These are phyloP conservation scores for Metallyticus violacea DNA, from an alignment of 2,888 invertebrate genomes.

Conservation along the genomic window DNA sequence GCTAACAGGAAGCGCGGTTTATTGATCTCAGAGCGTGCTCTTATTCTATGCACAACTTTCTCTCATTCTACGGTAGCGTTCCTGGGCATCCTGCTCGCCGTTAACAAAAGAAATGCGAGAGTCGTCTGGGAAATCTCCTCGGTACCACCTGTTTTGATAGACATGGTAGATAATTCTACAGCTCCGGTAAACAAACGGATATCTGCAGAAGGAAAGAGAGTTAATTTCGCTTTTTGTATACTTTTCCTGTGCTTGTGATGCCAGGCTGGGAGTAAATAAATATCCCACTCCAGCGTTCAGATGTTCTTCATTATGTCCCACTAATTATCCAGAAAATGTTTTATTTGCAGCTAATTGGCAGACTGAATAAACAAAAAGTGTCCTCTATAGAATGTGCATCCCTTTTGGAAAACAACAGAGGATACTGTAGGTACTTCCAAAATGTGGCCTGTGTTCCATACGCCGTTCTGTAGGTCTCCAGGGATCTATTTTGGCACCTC, in stretches of 20 bases:
- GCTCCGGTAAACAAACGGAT: too few relatives aligned
- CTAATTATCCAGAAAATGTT: neutral
- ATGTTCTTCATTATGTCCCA: too few relatives aligned
- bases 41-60: neutral
- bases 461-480: too few relatives aligned
- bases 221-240: neutral
- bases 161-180: neutral
- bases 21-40: neutral
- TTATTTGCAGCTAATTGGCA: neutral
- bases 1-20: neutral
- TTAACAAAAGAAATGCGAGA: neutral
- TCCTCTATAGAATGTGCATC: too few relatives aligned
- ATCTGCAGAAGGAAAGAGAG: neutral
- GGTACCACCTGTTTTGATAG: neutral
- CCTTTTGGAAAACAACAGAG: too few relatives aligned
- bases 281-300: too few relatives aligned
- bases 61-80: neutral
- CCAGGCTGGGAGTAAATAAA: neutral
- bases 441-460: too few relatives aligned
- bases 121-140: too few relatives aligned
- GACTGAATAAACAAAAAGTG: neutral
- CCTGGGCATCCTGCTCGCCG: neutral
- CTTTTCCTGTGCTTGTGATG: neutral
- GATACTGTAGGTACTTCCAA: too few relatives aligned
- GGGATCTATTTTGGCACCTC: too few relatives aligned